These are phyloP conservation scores for Anisognathus igniventris DNA, from an alignment of 2,797 vertebrate species.

Conservation along the genomic window DNA sequence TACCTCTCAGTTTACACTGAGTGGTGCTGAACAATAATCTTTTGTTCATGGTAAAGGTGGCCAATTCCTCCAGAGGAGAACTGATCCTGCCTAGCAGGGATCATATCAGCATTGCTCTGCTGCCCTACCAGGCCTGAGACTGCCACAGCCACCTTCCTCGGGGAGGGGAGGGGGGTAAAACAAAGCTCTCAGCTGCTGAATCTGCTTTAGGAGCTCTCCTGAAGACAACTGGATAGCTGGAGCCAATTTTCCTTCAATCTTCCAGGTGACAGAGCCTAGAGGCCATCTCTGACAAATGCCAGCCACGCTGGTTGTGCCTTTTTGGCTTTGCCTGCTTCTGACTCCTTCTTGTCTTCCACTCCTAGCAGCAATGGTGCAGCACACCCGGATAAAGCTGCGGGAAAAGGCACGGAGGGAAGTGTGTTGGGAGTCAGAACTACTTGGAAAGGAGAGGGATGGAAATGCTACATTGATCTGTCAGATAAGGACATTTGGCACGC, in stretches of 20 bases:
- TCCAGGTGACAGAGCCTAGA: neutral
- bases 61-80: neutral
- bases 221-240: neutral
- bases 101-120: neutral
- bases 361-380: neutral
- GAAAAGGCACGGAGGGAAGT: neutral
- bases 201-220: neutral
- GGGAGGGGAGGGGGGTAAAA: neutral
- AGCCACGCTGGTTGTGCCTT: fast-evolving
- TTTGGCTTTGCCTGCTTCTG: neutral
- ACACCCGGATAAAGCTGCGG: neutral
- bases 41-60: neutral
- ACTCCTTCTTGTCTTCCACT: neutral
- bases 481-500: neutral
- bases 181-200: neutral
- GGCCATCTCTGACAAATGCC: neutral
- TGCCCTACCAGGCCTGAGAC: neutral
- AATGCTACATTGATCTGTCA: neutral
- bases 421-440: neutral
- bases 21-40: neutral
- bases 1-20: neutral
- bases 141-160: neutral
- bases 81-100: neutral
- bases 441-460: neutral
- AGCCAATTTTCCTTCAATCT: neutral